Conservation (phyloP, 2,797 vertebrate species). For the Staurois parvus region DNA sequence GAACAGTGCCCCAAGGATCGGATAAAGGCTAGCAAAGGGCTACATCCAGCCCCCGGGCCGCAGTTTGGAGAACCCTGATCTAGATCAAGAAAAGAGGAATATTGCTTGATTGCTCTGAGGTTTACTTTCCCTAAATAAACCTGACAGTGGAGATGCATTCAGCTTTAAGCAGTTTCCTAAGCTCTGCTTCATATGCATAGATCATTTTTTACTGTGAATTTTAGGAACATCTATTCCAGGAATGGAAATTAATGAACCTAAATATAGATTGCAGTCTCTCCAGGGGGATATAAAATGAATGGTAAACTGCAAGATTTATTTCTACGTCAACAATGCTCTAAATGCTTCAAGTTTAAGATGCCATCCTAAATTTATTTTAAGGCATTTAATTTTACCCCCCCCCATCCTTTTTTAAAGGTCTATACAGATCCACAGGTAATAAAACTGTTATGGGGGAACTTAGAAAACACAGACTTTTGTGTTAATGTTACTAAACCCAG, state of each 20-base stretch:
- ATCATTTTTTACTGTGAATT: constrained; percentile 1
- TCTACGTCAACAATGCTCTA: neutral
- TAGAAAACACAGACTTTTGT: too few relatives aligned
- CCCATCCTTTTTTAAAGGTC: too few relatives aligned
- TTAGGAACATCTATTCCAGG: constrained; percentile 54
- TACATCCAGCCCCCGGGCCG: too few relatives aligned
- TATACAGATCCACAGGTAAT: neutral
- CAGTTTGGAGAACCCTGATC: too few relatives aligned
- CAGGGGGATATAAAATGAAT: constrained; percentile 17
- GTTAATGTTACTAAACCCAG: too few relatives aligned
- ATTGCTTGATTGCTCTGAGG: too few relatives aligned
- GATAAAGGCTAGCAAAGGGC: too few relatives aligned
- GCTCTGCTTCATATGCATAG: neutral
- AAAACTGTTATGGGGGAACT: too few relatives aligned
- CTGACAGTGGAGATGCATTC: neutral
- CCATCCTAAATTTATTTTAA: neutral
- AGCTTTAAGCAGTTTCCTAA: too few relatives aligned
- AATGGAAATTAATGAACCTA: constrained; percentile 49
- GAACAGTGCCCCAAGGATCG: too few relatives aligned
- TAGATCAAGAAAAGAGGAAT: too few relatives aligned
- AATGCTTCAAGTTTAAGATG: neutral
- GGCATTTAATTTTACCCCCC: neutral
- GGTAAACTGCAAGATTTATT: constrained; percentile 22
- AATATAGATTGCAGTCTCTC: constrained; percentile 40
- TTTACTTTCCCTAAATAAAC: neutral